Evolutionary conservation across 2,888 invertebrate genomes (phyloP).

Genomic region (Petrophora chlorosata): DNA sequence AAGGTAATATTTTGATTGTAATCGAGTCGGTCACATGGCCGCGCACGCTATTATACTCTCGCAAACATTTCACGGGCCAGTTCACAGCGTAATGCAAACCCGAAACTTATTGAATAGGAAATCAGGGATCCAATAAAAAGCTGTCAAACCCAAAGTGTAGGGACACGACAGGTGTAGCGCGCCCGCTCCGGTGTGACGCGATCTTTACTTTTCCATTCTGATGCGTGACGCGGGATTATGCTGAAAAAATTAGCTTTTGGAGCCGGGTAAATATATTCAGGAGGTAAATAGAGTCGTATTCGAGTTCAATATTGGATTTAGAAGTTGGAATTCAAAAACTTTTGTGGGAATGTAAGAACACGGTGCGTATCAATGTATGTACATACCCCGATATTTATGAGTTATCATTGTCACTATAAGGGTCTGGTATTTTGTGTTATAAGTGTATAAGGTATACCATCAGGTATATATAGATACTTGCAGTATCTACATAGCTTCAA

Average conservation of each 20-base stretch:
- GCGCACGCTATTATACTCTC: constrained; percentile 46
- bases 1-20: constrained; percentile 38
- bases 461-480: too few relatives aligned
- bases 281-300: not conserved
- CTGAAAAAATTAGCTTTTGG: constrained; percentile 13
- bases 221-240: constrained; percentile 25
- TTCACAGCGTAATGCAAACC: constrained; percentile 67
- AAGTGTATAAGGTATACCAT: too few relatives aligned
- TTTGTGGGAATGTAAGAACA: too few relatives aligned
- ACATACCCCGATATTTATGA: too few relatives aligned
- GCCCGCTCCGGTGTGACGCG: constrained; percentile 22
- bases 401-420: too few relatives aligned
- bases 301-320: not conserved
- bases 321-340: not conserved
- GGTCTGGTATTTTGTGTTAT: too few relatives aligned
- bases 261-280: constrained; percentile 3
- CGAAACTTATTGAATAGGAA: constrained; percentile 76
- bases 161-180: constrained; percentile 59
- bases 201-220: constrained; percentile 30
- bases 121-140: constrained; percentile 76
- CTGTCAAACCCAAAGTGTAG: constrained; percentile 72
- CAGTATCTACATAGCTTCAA: too few relatives aligned
- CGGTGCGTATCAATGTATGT: too few relatives aligned
- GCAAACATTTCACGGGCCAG: constrained; percentile 70
- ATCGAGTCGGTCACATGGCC: constrained; percentile 49